These are phyloP conservation scores for Eristalis tenax DNA, from an alignment of 2,888 invertebrate genomes.

Conservation along the genomic window DNA sequence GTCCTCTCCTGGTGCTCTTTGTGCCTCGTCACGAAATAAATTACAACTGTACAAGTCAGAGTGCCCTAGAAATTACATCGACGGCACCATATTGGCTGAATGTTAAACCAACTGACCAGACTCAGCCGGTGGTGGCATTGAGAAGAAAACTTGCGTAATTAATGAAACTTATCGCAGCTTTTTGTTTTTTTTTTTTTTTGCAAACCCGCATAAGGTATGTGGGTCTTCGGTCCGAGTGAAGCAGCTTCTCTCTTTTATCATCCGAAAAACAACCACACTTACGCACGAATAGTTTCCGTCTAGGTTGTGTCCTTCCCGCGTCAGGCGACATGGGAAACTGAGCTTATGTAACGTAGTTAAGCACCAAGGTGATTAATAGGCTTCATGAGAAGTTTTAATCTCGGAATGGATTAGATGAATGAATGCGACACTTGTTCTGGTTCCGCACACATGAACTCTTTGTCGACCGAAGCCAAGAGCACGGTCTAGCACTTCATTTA, in stretches of 20 bases:
- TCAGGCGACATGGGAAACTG: constrained; percentile 1
- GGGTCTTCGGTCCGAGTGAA: background rate
- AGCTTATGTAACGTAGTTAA: constrained; percentile 32
- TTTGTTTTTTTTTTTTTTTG: constrained; percentile 16
- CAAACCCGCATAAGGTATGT: background rate
- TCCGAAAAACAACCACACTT: constrained; percentile 17
- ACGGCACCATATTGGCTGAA: constrained; percentile 47
- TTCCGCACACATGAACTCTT: constrained; percentile 44
- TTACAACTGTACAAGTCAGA: constrained; percentile 48
- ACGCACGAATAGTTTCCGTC: constrained; percentile 19
- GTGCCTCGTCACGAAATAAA: constrained; percentile 22
- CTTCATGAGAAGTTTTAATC: constrained; percentile 53
- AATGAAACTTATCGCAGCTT: constrained; percentile 51
- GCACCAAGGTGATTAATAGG: constrained; percentile 58
- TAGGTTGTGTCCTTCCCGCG: constrained; percentile 11
- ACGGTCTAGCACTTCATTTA: constrained; percentile 53
- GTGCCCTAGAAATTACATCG: constrained; percentile 45
- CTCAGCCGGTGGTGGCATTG: constrained; percentile 34
- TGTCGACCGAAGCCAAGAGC: constrained; percentile 22
- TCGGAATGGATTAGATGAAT: constrained; percentile 60
- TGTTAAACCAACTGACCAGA: constrained; percentile 37
- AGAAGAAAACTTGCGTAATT: constrained; percentile 60
- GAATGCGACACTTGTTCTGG: constrained; percentile 59
- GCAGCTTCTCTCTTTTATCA: constrained; percentile 6
- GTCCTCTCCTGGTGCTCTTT: background rate